These are phyloP conservation scores for Agonum fuliginosum DNA, from an alignment of 2,888 invertebrate species.

Conservation along the genomic window DNA sequence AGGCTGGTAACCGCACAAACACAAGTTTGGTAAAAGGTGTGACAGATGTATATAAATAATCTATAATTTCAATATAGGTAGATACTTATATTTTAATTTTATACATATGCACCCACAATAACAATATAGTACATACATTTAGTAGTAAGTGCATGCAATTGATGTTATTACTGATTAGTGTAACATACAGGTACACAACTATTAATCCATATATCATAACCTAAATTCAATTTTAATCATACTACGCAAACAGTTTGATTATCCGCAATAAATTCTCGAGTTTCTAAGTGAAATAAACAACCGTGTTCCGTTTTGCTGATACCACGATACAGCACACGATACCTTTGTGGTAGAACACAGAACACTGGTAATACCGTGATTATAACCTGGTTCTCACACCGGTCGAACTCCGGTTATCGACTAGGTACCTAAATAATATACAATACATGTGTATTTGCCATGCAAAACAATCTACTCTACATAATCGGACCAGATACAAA, in stretches of 20 bases:
- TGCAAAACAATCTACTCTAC: constrained; percentile 16
- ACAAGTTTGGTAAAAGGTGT: too few relatives aligned
- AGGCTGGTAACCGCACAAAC: too few relatives aligned
- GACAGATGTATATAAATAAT: too few relatives aligned
- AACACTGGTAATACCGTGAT: constrained; percentile 16
- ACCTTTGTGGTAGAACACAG: background rate
- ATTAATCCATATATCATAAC: too few relatives aligned
- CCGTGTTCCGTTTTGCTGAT: background rate
- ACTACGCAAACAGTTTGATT: background rate
- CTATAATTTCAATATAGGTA: too few relatives aligned
- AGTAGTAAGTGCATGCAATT: too few relatives aligned
- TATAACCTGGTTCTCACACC: constrained; percentile 9
- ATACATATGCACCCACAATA: too few relatives aligned
- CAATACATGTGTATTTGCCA: constrained; percentile 29
- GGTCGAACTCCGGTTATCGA: constrained; percentile 3
- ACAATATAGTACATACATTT: too few relatives aligned
- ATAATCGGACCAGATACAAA: constrained; percentile 18
- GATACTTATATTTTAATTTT: too few relatives aligned
- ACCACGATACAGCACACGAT: background rate
- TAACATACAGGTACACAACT: too few relatives aligned
- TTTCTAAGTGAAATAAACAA: constrained; percentile 18
- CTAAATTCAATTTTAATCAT: too few relatives aligned
- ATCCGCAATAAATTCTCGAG: background rate
- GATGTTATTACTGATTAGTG: too few relatives aligned
- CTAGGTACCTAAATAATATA: constrained; percentile 14